Conservation (phyloP, 2,888 invertebrate genomes). For the Trachelus stipa region DNA sequence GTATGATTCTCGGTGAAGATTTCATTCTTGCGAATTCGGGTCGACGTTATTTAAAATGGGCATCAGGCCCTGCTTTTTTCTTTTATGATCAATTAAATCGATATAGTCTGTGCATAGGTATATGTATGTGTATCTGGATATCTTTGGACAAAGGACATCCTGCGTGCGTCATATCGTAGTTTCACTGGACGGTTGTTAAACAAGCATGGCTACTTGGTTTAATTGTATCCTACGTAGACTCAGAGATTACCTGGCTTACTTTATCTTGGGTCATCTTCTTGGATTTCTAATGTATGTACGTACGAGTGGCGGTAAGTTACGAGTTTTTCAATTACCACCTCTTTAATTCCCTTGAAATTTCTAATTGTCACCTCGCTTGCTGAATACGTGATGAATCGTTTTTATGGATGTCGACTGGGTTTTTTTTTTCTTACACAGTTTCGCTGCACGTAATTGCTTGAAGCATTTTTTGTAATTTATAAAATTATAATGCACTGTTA, state of each 20-base stretch:
- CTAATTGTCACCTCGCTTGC: background rate
- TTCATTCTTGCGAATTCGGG: background rate
- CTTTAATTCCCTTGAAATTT: background rate
- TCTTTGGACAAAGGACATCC: constrained; percentile 52
- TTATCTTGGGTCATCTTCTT: background rate
- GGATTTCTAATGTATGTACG: constrained; percentile 15
- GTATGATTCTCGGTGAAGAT: background rate
- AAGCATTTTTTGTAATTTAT: background rate
- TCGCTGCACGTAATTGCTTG: background rate
- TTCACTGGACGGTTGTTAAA: constrained; percentile 11
- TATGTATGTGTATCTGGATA: background rate
- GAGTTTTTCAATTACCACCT: constrained; percentile 16
- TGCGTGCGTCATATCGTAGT: constrained; percentile 37
- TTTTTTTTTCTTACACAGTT: background rate
- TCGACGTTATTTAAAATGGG: background rate
- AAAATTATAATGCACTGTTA: background rate
- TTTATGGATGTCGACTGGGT: background rate
- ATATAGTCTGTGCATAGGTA: background rate
- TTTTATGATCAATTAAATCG: background rate
- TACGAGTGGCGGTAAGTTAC: constrained; percentile 29
- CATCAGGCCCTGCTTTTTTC: background rate
- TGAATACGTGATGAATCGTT: background rate
- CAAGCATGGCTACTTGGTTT: constrained; percentile 49
- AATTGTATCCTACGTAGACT: constrained; percentile 43
- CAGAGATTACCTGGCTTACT: constrained; percentile 33